These are phyloP conservation scores for Prosapia bicincta DNA, from an alignment of 2,888 invertebrate species.

Conservation along the genomic window DNA sequence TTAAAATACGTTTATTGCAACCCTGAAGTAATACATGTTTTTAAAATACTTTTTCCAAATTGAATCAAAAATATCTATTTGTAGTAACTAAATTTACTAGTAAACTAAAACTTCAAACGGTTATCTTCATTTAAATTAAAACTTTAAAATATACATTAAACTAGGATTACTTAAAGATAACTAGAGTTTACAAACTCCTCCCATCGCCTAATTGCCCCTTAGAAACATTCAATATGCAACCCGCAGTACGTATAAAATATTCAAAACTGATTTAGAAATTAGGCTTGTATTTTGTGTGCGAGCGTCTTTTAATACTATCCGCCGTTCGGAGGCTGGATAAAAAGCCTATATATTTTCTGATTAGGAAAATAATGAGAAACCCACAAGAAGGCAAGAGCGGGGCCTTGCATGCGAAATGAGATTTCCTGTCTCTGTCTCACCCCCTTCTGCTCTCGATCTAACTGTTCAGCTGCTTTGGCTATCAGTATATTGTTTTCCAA, in stretches of 20 bases:
- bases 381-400: slow-evolving; percentile 1
- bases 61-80: no score
- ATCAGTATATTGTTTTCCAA: no score
- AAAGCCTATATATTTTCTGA: slow-evolving; percentile 32
- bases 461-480: no score
- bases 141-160: no score
- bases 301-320: slow-evolving; percentile 10
- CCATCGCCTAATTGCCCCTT: neutral
- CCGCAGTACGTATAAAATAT: slow-evolving; percentile 28
- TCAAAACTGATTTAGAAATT: slow-evolving; percentile 31
- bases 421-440: neutral
- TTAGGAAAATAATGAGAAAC: slow-evolving; percentile 31
- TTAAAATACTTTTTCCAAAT: no score
- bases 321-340: slow-evolving; percentile 15
- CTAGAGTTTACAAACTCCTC: neutral
- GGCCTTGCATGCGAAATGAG: slow-evolving; percentile 29
- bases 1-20: no score
- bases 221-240: neutral
- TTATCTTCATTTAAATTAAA: no score
- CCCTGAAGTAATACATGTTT: no score
- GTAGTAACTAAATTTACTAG: no score
- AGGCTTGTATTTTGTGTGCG: slow-evolving; percentile 9
- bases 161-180: no score
- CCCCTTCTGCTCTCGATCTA: no score
- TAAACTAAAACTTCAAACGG: no score